Evolutionary conservation across 2,888 invertebrate species (phyloP), one percentile per base, ranked within the genome.

Genomic region (Timema podura): DNA sequence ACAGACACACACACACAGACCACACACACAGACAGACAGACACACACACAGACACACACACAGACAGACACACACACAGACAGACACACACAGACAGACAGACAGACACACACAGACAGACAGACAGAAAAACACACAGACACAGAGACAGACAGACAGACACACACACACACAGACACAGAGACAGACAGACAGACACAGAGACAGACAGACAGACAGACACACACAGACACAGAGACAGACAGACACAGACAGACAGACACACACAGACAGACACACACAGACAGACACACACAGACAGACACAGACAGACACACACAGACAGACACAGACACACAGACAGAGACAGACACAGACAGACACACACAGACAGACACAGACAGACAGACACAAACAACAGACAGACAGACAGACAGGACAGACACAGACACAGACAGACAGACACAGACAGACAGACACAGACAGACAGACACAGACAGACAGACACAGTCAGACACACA

Each of bases 51-150:
- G 2, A 30, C 30, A 30, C 2, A 30, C 2, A 30, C 30, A 30
- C 30, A 49, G 51, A 49, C 10, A 49, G 51, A 49, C 51, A 49
- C 51, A 49, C 51, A 49, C 51, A 49, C 51, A 49, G 51, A 49
- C 51, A 49, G 10, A 30, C 30, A 30, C 30, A 30, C 30, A 30
- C 30, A 30, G 2, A 30, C 30, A 30, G 30, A 30, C 2, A 30
- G 30, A 49, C 30, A 30, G 2, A 30, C 30, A 30, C 30, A 30
- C 30, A 30, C 30, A 30, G 2, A 30, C 30, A 30, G 30, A 30
- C 2, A 30, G 30, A 49, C 51, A 49, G 51, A 49, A 11, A 49
- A 11, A 49, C 51, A 49, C 30, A 30, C 30, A 30, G 2, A 30
- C 30, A 30, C 30, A 30, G 2, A 30, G 2, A 30, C 30, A 30